Evolutionary conservation across 2,113 vertebrate species (phyloP).

Genomic region (Neotoma lepida): DNA sequence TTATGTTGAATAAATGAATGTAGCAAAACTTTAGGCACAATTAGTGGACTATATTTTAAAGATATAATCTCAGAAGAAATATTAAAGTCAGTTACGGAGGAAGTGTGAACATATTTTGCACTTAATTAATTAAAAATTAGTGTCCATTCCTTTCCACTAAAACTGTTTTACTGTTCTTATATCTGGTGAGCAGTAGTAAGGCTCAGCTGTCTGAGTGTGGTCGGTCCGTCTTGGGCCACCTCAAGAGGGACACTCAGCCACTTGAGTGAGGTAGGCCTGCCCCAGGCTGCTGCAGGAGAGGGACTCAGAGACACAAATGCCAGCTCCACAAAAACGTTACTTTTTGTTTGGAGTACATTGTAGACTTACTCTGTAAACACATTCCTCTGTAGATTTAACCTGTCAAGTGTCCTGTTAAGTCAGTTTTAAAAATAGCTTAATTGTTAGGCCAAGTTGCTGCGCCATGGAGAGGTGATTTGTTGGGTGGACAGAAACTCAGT

Average conservation of each 20-base stretch:
- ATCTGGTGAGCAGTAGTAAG: not conserved
- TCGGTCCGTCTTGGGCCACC: not conserved
- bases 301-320: not conserved
- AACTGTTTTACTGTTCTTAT: not conserved
- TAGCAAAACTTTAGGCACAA: slow-evolving; percentile 6
- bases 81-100: not conserved
- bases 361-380: not conserved
- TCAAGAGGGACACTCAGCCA: not conserved
- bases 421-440: not conserved
- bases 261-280: not conserved
- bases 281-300: not conserved
- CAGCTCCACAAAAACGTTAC: not conserved
- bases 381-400: slow-evolving; percentile 6
- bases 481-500: slow-evolving; percentile 32
- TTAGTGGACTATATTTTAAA: slow-evolving; percentile 37
- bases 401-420: slow-evolving; percentile 17
- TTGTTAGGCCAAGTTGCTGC: slow-evolving; percentile 16
- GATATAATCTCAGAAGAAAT: slow-evolving; percentile 41
- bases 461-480: not conserved
- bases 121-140: slow-evolving; percentile 25
- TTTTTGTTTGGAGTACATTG: not conserved
- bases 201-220: not conserved
- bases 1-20: not conserved
- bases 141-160: not conserved
- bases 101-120: slow-evolving; percentile 9